Conservation (phyloP, 2,888 invertebrate species). For the Pristionchus mayeri region DNA sequence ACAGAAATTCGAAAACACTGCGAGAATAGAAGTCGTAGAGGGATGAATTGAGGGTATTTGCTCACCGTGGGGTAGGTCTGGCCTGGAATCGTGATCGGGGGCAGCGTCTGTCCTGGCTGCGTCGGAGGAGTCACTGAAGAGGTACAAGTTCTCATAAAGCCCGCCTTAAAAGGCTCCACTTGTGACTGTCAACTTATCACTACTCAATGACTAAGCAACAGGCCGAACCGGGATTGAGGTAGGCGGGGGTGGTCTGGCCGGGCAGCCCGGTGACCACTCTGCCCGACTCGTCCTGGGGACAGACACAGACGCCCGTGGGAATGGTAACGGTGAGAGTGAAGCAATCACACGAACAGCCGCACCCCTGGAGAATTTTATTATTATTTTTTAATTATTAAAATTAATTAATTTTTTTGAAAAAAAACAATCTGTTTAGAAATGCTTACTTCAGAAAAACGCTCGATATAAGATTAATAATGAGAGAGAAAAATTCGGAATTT, state of each 20-base stretch:
- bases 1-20: too few species aligned
- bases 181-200: too few species aligned
- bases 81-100: not conserved
- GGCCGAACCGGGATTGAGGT: constrained; percentile 27
- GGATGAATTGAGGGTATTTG: too few species aligned
- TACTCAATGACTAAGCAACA: too few species aligned
- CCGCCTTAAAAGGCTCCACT: not conserved
- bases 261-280: constrained; percentile 41
- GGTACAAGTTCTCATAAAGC: too few species aligned
- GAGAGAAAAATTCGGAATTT: too few species aligned
- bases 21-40: too few species aligned
- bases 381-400: not conserved
- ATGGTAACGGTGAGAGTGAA: constrained; percentile 57
- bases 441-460: too few species aligned
- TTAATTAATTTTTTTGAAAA: too few species aligned
- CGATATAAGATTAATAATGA: too few species aligned
- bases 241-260: not conserved
- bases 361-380: constrained; percentile 40
- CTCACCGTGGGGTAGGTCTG: not conserved
- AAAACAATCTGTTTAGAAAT: too few species aligned
- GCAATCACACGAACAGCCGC: constrained; percentile 65
- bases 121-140: not conserved
- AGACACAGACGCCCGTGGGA: constrained; percentile 62
- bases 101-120: not conserved
- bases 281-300: constrained; percentile 60